Percentiles rank a stretch among this genome's conserved stretches.
Evolutionary conservation across 2,888 invertebrate genomes (phyloP).

Genomic region (Philopedon plagiatum): DNA sequence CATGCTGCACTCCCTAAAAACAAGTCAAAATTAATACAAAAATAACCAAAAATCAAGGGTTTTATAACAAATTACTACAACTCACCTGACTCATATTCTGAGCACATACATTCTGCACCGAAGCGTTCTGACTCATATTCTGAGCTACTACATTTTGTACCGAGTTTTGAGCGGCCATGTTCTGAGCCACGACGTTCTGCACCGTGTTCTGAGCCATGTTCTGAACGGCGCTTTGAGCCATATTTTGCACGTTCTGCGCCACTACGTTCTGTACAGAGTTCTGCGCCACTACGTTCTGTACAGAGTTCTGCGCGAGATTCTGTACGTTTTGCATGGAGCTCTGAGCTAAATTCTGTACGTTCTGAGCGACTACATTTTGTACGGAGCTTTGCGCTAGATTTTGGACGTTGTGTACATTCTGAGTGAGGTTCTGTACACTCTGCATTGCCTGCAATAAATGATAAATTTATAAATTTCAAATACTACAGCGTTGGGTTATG

Average conservation of each 20-base stretch:
- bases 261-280: constrained; percentile 42
- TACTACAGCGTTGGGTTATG: background rate
- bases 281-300: constrained; percentile 43
- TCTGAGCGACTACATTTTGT: constrained; percentile 37
- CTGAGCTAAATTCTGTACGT: constrained; percentile 40
- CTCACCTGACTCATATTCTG: constrained; percentile 38
- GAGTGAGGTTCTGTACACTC: constrained; percentile 49
- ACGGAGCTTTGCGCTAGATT: constrained; percentile 29
- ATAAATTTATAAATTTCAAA: constrained; percentile 15
- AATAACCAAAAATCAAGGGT: background rate
- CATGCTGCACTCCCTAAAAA: constrained; percentile 48
- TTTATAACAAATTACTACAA: background rate
- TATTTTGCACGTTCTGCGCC: constrained; percentile 47
- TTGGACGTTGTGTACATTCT: constrained; percentile 50
- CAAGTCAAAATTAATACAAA: background rate
- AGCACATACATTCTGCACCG: constrained; percentile 20
- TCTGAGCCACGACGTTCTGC: constrained; percentile 30
- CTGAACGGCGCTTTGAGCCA: constrained; percentile 27
- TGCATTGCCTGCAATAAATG: constrained; percentile 51
- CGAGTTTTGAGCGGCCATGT: constrained; percentile 37
- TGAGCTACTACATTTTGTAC: constrained; percentile 30
- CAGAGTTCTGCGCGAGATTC: constrained; percentile 27
- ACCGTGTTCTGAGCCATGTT: constrained; percentile 36
- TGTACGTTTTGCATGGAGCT: constrained; percentile 38
- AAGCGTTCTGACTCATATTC: constrained; percentile 27